Conservation (phyloP, 2,888 invertebrate species). For the Opisthograptis luteolata region DNA sequence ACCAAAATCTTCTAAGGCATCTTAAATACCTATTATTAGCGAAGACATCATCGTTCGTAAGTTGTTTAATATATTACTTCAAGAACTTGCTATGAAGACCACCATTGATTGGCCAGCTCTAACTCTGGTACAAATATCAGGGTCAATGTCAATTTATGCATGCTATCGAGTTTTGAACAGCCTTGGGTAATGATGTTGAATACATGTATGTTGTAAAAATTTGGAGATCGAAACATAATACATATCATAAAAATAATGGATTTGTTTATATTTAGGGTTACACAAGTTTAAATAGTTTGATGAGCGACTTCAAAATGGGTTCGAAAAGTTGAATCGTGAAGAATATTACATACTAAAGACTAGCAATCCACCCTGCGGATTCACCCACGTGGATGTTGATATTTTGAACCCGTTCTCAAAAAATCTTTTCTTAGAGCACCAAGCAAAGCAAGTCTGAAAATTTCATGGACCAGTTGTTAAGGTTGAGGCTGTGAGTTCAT, state of each 20-base stretch:
- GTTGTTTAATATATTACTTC: slow-evolving; percentile 29
- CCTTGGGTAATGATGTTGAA: slow-evolving; percentile 25
- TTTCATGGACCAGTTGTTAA: too few relatives aligned
- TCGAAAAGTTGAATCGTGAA: too few relatives aligned
- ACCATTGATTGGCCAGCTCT: slow-evolving; percentile 33
- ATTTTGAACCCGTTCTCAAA: too few relatives aligned
- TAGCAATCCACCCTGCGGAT: too few relatives aligned
- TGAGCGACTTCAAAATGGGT: too few relatives aligned
- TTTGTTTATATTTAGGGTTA: too few relatives aligned
- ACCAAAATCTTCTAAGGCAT: slow-evolving; percentile 11
- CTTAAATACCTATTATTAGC: background rate
- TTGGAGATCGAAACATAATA: slow-evolving; percentile 23
- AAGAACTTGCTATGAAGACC: slow-evolving; percentile 30
- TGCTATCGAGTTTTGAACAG: slow-evolving; percentile 36
- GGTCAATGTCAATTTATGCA: slow-evolving; percentile 58
- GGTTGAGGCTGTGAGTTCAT: too few relatives aligned
- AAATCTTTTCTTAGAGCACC: too few relatives aligned
- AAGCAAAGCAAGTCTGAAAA: too few relatives aligned
- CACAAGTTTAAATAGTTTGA: too few relatives aligned
- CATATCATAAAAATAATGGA: slow-evolving; percentile 22
- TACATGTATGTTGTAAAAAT: slow-evolving; percentile 26
- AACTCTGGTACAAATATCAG: slow-evolving; percentile 52
- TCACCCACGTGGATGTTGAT: too few relatives aligned
- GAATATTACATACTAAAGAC: too few relatives aligned
- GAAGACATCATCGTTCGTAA: slow-evolving; percentile 16